Conservation (phyloP, 2,797 vertebrate species). For the Poeciliopsis turneri region DNA sequence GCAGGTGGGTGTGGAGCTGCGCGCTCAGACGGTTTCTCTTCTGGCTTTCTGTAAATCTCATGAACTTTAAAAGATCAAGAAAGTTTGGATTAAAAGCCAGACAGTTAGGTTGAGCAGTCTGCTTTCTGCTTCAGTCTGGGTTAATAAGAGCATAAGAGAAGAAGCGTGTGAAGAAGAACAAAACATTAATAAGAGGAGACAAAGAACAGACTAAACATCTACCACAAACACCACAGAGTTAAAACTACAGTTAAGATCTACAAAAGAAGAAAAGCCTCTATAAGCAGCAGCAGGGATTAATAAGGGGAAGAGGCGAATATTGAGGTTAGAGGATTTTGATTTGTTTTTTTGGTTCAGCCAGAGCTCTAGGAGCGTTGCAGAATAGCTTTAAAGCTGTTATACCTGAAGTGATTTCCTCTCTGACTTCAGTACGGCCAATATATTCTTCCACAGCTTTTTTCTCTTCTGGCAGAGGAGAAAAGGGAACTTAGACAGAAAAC, state of each 20-base stretch:
- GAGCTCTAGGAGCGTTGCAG: conserved; percentile 38
- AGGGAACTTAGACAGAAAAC: conserved; percentile 37
- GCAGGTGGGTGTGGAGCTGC: conserved; percentile 40
- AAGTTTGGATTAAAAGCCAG: conserved; percentile 54
- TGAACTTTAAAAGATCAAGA: conserved; percentile 73
- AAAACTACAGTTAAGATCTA: not conserved
- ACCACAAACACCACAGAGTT: not conserved
- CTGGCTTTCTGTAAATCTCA: conserved; percentile 57
- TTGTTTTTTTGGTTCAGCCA: conserved; percentile 28
- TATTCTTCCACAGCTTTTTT: conserved; percentile 70
- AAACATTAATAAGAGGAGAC: not conserved
- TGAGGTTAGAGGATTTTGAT: not conserved
- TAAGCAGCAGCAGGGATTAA: conserved; percentile 18
- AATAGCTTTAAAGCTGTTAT: conserved; percentile 28
- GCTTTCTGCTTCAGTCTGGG: conserved; percentile 4
- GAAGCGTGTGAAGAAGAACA: not conserved
- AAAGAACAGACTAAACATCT: not conserved
- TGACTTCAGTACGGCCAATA: conserved; percentile 54
- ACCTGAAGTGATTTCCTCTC: conserved; percentile 70
- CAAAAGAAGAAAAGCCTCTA: conserved; percentile 3
- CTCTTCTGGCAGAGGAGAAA: conserved; percentile 67
- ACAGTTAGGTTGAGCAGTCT: conserved; percentile 11
- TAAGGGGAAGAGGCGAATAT: conserved; percentile 5
- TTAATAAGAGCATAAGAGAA: conserved; percentile 36
- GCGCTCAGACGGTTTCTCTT: conserved; percentile 51